phyloP scores from a whole-genome alignment of 92 coral and sea anemone genomes.

The Virgularia gustaviana region DNA sequence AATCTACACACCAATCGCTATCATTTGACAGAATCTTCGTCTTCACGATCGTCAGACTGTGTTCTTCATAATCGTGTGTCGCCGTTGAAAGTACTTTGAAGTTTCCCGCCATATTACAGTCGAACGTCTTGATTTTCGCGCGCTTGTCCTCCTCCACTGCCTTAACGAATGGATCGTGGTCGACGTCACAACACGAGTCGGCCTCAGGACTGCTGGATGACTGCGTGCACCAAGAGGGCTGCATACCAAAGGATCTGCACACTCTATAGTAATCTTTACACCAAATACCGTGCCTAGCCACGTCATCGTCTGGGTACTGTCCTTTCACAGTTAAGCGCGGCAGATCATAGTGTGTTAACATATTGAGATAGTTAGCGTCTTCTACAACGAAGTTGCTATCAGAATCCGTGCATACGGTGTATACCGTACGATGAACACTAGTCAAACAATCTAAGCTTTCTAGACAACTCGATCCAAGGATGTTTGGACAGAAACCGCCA shows the following conservation, averaged over 20 bases:
- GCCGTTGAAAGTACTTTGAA: conserved; percentile 46
- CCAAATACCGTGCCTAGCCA: conserved; percentile 47
- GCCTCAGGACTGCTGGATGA: neutral
- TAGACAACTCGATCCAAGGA: conserved; percentile 32
- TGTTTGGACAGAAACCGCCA: conserved; percentile 24
- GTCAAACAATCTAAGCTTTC: conserved; percentile 44
- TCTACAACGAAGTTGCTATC: conserved; percentile 52
- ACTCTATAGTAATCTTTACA: conserved; percentile 51
- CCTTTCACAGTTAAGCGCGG: conserved; percentile 42
- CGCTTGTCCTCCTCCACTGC: neutral
- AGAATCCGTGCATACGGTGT: conserved; percentile 54
- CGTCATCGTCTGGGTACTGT: conserved; percentile 23
- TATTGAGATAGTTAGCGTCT: conserved; percentile 6
- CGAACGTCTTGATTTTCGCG: neutral
- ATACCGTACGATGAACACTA: conserved; percentile 30
- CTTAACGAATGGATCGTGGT: neutral
- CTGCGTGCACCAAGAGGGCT: conserved; percentile 32
- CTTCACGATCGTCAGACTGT: conserved; percentile 1
- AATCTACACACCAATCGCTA: conserved; percentile 56
- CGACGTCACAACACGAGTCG: neutral
- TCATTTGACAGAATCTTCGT: neutral
- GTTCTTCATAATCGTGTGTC: conserved; percentile 2
- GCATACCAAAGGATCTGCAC: conserved; percentile 53
- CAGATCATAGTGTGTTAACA: conserved; percentile 42
- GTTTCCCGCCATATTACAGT: conserved; percentile 9